These are phyloP conservation scores for Lacerta viridis DNA, from an alignment of 2,797 vertebrate species.

Conservation along the genomic window DNA sequence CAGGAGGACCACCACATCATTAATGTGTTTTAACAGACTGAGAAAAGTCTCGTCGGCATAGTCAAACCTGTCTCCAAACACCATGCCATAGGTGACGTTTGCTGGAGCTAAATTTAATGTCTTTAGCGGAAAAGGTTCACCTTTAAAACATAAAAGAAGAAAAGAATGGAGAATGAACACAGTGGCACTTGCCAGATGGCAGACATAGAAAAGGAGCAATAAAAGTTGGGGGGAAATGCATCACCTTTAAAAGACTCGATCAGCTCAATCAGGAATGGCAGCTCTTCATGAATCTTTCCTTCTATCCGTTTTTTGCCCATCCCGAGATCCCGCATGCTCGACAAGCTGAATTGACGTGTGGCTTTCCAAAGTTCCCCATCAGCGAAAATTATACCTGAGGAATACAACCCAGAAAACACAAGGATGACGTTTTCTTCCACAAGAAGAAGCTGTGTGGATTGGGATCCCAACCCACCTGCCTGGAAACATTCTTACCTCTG, in stretches of 20 bases:
- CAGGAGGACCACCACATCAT: constrained; percentile 72
- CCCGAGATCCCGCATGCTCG: constrained; percentile 61
- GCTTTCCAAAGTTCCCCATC: constrained; percentile 68
- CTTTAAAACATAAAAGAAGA: constrained; percentile 45
- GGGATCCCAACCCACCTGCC: too few relatives aligned
- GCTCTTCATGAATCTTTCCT: constrained; percentile 68
- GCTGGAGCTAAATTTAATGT: constrained; percentile 63
- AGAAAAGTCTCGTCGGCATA: constrained; percentile 66
- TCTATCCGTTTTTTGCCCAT: constrained; percentile 63
- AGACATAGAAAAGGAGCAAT: neutral
- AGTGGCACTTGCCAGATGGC: neutral
- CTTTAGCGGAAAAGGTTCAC: constrained; percentile 61
- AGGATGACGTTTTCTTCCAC: neutral
- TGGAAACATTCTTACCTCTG: neutral
- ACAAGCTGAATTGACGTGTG: constrained; percentile 50
- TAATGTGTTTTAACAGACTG: constrained; percentile 61
- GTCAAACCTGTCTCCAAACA: constrained; percentile 74
- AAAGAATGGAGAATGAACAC: neutral
- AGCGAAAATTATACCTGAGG: constrained; percentile 71
- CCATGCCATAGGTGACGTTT: constrained; percentile 67
- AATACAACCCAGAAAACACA: constrained; percentile 12
- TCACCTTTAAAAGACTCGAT: constrained; percentile 62
- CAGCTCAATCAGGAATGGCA: constrained; percentile 47
- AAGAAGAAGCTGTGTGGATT: too few relatives aligned
- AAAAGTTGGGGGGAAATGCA: neutral